Evolutionary conservation across 2,113 vertebrate species (phyloP), one percentile per base, ranked within the genome.

Genomic region (Tragelaphus imberbis): DNA sequence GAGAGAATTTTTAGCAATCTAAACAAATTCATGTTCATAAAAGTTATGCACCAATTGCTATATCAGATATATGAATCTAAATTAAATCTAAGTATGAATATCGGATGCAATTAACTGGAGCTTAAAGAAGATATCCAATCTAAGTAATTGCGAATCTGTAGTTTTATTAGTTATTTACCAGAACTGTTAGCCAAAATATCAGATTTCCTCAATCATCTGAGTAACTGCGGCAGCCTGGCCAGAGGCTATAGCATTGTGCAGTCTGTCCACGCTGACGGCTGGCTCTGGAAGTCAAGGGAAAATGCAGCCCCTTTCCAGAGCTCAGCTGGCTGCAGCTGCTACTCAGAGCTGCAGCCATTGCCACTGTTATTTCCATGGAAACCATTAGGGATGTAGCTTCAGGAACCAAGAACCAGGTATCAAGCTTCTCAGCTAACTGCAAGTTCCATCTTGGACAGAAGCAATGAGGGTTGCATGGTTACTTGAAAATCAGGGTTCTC

Each of bases 281-380:
- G 47, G 44, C 61, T 51, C 87, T 94, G 28, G 11, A 12, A 15
- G 14, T n/a, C 44, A 75, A 65, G 16, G 13, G 25, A 56, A 47
- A 88, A 95, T 79, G 80, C 84, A 63, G 27, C 47, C 91, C 36
- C 36, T 55, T 87, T 82, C 61, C 19, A 36, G 77, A 94, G 81
- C 85, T 87, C 82, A 87, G 75, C 84, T 80, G 75, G 81, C 36
- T 44, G 40, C 53, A 89, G 53, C 40, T 92, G 88, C 81, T 96
- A 59, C 86, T 88, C 75, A 65, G 33, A 71, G n/a, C n/a, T n/a
- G n/a, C n/a, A 77, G 7, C 23, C 17, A 56, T 53, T 88, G 94
- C 91, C 44, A 61, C 82, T 86, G 68, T 65, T 51, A 84, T 96
- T 94, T 96, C 95, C 86, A 86, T 91, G 95, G 97, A 95, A 97